Base-by-base conservation (phyloP, 2,888 invertebrate genomes). In the Pheosia gnoma region DNA sequence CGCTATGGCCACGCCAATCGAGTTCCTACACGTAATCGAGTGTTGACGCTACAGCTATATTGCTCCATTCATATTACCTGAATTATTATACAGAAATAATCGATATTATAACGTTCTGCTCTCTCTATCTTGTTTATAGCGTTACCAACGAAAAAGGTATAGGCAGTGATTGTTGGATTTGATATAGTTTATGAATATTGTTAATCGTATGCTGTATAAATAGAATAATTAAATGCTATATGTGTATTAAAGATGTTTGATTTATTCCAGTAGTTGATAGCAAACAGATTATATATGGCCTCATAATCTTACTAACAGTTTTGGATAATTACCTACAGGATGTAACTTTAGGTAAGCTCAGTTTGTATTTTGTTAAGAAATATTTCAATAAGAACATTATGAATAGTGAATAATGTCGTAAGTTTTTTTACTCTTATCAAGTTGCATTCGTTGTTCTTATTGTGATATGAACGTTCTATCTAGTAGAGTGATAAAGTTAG, bases 141-240 rank as follows among this genome's bases (percentile, higher is more conserved):
- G 85, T 90, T 93, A 89, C 88, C 89, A 90, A 89, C 89, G 86
- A 87, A 87, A 87, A 88, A 88, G 87, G 86, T 90, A 87, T 91
- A 92, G 91, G 81, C 90, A 89, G 90, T 91, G 89, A 91, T 93
- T 93, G 93, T 93, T 93, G 93, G 93, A 93, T 93, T 93, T 93
- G 93, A 93, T 91, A 93, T 93, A 93, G 93, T 93, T 90, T 93
- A 93, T 93, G 87, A 90, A 93, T 92, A 93, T 91, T 93, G 93
- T 93, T 93, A 93, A 91, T 89, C 89, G 90, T 90, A 93, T 92
- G 92, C 93, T 93, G 92, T 93, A 93, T 91, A 93, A 93, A 93
- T 92, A 93, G 92, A 89, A 74, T 92, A 91, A 93, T 93, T 93
- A 93, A 93, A 93, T 88, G 93, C 93, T 93, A 91, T 93, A 93